Base-by-base conservation (phyloP, 2,797 vertebrate genomes). In the Toxotes lorentzi region DNA sequence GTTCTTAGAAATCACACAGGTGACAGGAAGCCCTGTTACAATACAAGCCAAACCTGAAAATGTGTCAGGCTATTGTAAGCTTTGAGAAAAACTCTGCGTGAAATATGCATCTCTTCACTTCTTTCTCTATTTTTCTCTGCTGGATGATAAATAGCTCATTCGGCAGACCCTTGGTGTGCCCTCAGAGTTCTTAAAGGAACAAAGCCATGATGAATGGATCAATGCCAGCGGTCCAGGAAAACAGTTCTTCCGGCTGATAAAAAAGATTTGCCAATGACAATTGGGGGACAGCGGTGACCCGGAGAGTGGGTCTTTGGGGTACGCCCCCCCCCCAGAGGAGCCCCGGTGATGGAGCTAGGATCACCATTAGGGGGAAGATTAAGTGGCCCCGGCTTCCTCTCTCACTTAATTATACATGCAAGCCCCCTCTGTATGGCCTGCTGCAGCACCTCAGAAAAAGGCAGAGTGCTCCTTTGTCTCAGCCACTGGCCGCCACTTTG, bases 321-420 rank as follows among this genome's bases (percentile, higher is more conserved):
- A 96, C 95, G 89, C 93, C 93, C 91, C 90, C 91, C 90, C 95
- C 86, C 91, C 81, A 86, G 85, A 95, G 96, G 95, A 94, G 88
- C 94, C 88, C 87, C 59, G 85, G 92, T 95, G 95, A 97, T 96
- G 94, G 94, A 95, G 92, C 95, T 93, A 62, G 95, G 95, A 95
- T 97, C 96, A 94, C 95, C 96, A 96, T 98, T 97, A 97, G 93
- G 94, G 94, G 92, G 92, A 97, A 97, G 96, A 98, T 97, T 97
- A 97, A 98, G 96, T 97, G 95, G 94, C 95, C 94, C 87, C 86
- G 79, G 95, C 94, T 96, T 96, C 93, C 87, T 94, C 92, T 93
- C 94, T 95, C 95, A 94, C 95, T 96, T 97, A 97, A 98, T 98
- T 98, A 97, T 96, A 97, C 94, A 96, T 96, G 97, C 95, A 96